These are phyloP conservation scores for Coilia nasus DNA, from an alignment of 2,797 vertebrate genomes.

Conservation along the genomic window DNA sequence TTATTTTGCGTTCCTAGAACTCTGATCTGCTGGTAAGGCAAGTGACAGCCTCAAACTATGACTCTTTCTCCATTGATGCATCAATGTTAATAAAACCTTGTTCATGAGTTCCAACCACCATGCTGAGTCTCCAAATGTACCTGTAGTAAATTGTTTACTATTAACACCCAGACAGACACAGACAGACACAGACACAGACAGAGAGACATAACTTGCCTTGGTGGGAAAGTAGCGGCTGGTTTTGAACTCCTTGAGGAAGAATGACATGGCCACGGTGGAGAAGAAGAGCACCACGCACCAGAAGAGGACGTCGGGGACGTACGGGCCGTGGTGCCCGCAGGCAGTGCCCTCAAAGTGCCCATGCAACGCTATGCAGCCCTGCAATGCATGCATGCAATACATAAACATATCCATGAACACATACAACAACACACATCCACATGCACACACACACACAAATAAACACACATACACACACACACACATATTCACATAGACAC, in stretches of 20 bases:
- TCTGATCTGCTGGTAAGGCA: no score
- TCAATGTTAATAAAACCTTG: no score
- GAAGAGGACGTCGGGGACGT: conserved; percentile 96
- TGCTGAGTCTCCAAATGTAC: no score
- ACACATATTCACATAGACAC: neutral
- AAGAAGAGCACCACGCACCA: conserved; percentile 98
- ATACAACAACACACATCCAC: neutral
- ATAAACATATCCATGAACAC: neutral
- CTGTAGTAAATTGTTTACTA: no score
- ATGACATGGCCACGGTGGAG: conserved; percentile 92
- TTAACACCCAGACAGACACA: neutral
- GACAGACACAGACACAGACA: conserved; percentile 22
- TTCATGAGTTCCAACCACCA: no score
- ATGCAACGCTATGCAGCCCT: conserved; percentile 71
- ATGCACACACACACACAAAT: neutral
- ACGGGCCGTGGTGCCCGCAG: conserved; percentile 92
- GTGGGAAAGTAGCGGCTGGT: conserved; percentile 97
- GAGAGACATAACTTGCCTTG: conserved; percentile 74
- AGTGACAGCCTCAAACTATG: no score
- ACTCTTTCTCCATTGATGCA: no score
- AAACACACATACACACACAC: neutral
- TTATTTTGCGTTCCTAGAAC: no score
- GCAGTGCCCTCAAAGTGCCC: conserved; percentile 86
- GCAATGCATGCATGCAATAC: neutral
- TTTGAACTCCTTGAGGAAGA: conserved; percentile 97